Conservation (phyloP, 2,113 vertebrate genomes). For the Sigmodon hispidus region DNA sequence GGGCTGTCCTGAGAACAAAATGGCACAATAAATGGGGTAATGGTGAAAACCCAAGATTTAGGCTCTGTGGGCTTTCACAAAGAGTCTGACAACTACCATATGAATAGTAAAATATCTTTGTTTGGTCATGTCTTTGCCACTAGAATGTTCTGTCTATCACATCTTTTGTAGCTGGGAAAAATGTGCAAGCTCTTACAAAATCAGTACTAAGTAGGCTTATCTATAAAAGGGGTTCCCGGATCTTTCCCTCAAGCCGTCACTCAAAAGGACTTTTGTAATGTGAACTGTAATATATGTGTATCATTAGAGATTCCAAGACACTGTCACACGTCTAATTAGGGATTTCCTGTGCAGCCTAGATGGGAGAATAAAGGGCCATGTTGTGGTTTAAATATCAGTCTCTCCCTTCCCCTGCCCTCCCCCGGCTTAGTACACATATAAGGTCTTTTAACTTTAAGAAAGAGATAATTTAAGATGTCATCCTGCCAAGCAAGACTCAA, state of each 20-base stretch:
- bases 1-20: background rate
- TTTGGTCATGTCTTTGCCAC: slow-evolving; percentile 4
- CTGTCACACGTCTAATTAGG: slow-evolving; percentile 57
- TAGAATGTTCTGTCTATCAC: background rate
- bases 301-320: slow-evolving; percentile 26
- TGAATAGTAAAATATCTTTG: background rate
- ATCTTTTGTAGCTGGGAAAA: background rate
- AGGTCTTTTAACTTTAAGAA: slow-evolving; percentile 64
- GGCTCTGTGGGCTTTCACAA: background rate
- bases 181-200: slow-evolving; percentile 4
- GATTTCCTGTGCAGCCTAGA: slow-evolving; percentile 68
- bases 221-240: background rate
- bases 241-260: background rate
- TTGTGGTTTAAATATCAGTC: slow-evolving; percentile 56
- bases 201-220: slow-evolving; percentile 6
- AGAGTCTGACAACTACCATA: background rate
- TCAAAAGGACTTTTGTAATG: slow-evolving; percentile 72
- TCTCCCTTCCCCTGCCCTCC: background rate
- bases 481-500: background rate
- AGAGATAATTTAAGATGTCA: slow-evolving; percentile 21
- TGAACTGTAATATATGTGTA: slow-evolving; percentile 51
- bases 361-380: slow-evolving; percentile 54
- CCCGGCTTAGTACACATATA: background rate
- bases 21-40: background rate
- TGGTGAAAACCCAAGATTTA: background rate